These are phyloP conservation scores for Drosophila nigritarsus DNA, from an alignment of 2,888 invertebrate genomes.

Conservation along the genomic window DNA sequence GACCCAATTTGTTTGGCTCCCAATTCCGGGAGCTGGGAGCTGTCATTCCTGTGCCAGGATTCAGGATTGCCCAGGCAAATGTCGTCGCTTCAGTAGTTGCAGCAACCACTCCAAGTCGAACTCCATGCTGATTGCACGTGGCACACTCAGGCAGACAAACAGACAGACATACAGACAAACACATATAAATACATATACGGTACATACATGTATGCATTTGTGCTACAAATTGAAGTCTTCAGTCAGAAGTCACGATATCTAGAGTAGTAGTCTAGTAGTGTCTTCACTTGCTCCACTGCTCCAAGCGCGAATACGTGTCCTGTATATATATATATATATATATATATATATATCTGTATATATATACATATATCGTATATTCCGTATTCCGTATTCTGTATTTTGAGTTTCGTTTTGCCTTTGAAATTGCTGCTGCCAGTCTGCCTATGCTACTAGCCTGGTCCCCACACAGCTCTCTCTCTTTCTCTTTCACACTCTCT, in stretches of 20 bases:
- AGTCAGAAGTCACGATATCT: constrained; percentile 77
- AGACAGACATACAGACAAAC: constrained; percentile 31
- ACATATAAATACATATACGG: constrained; percentile 7
- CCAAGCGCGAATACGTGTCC: constrained; percentile 52
- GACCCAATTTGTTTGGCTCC: constrained; percentile 72
- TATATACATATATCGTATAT: constrained; percentile 30
- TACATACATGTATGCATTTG: constrained; percentile 32
- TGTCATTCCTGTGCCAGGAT: constrained; percentile 38
- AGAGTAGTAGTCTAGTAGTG: constrained; percentile 75
- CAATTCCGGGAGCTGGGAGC: constrained; percentile 59
- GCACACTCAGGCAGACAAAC: constrained; percentile 53
- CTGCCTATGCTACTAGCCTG: background rate
- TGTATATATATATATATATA: constrained; percentile 12
- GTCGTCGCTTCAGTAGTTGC: constrained; percentile 48
- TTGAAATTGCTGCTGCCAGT: constrained; percentile 56
- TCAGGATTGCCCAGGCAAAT: constrained; percentile 48
- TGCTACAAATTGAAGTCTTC: constrained; percentile 77
- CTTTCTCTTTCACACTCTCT: background rate
- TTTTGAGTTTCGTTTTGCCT: constrained; percentile 50
- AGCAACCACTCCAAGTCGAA: constrained; percentile 61
- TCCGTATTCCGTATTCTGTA: constrained; percentile 46
- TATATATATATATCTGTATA: constrained; percentile 16
- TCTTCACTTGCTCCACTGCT: constrained; percentile 37
- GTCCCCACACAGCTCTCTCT: background rate
- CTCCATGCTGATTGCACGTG: constrained; percentile 73